Evolutionary conservation across 2,797 vertebrate genomes (phyloP).

Genomic region (Oryzias sinensis): DNA sequence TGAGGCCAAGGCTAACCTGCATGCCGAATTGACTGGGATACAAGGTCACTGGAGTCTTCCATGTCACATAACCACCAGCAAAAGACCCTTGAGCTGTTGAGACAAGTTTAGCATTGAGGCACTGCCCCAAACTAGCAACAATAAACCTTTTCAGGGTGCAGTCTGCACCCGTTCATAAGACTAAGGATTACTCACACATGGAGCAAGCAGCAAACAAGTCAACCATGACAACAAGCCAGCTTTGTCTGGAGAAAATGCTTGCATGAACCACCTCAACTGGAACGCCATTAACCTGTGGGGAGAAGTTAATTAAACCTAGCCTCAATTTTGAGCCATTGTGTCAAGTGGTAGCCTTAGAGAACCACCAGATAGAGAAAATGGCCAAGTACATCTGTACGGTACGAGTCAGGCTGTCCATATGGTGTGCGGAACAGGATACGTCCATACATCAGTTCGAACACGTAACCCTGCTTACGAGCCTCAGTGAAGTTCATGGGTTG

Average conservation of each 20-base stretch:
- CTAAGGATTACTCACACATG: slow-evolving; percentile 54
- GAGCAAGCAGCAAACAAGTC: slow-evolving; percentile 79
- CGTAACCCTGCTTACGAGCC: slow-evolving; percentile 69
- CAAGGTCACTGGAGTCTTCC: slow-evolving; percentile 52
- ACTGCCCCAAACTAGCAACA: too few species aligned
- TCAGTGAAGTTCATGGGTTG: slow-evolving; percentile 60
- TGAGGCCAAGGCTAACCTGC: slow-evolving; percentile 39
- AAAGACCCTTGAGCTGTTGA: slow-evolving; percentile 53
- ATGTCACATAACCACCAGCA: slow-evolving; percentile 33
- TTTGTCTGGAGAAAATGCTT: slow-evolving; percentile 75
- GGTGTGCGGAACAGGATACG: slow-evolving; percentile 73
- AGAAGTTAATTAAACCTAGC: background rate
- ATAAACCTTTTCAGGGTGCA: too few species aligned
- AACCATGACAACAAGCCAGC: slow-evolving; percentile 78
- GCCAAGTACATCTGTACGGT: slow-evolving; percentile 47
- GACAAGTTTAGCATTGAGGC: too few species aligned
- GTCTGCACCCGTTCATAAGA: background rate
- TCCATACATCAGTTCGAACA: slow-evolving; percentile 58
- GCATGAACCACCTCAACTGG: slow-evolving; percentile 64
- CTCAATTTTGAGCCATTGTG: background rate
- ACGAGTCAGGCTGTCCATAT: slow-evolving; percentile 72
- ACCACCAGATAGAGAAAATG: too few species aligned
- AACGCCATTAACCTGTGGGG: slow-evolving; percentile 58
- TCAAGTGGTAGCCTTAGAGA: background rate
- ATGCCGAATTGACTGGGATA: slow-evolving; percentile 12